Base-by-base conservation (phyloP, 2,888 invertebrate genomes). In the Cetonia aurata region DNA sequence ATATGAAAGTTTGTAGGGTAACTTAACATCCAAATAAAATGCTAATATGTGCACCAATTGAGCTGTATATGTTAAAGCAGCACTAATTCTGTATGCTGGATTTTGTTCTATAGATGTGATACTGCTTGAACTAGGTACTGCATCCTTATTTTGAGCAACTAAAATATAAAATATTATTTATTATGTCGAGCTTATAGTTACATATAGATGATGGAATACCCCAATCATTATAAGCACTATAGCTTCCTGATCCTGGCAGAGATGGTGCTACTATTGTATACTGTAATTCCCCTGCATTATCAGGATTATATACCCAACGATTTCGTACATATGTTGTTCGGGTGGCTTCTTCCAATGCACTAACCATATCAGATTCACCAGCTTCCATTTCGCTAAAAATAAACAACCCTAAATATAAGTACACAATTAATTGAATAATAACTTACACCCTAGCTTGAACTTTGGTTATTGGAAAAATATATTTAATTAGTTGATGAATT, bases 201-300 rank as follows among this genome's bases (percentile, higher is more conserved):
- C 13, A 42, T 6, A 10, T 31, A n/a, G 0, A 48, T 19, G 13
- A 67, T 55, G 41, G 48, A 25, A 87, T 86, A 91, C 96, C 89
- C 92, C 93, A 95, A 74, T 91, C 86, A 82, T 87, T 90, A 85
- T 90, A 96, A 75, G 89, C 91, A 8, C 92, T 89, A 81, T 94
- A 95, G 84, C 96, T 95, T 0, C 95, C 95, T 75, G 93, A 93
- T 3, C 92, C 91, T 71, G 94, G 94, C 75, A 95, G 83, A 77
- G 92, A 92, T 0, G 96, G 94, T n/a, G 93, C 92, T 44, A 94
- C 93, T 73, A 97, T 93, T 55, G 89, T 87, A 83, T 92, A 92
- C 77, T 92, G 91, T 74, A 89, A 85, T 82, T 93, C 92, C 72
- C 89, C 88, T 55, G 88, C 89, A 77, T 89, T 89, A 79, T 91